Evolutionary conservation across 1,140 invertebrate genomes (phyloP), one percentile per base, ranked within the genome.

Genomic region (Oscheius sp.): DNA sequence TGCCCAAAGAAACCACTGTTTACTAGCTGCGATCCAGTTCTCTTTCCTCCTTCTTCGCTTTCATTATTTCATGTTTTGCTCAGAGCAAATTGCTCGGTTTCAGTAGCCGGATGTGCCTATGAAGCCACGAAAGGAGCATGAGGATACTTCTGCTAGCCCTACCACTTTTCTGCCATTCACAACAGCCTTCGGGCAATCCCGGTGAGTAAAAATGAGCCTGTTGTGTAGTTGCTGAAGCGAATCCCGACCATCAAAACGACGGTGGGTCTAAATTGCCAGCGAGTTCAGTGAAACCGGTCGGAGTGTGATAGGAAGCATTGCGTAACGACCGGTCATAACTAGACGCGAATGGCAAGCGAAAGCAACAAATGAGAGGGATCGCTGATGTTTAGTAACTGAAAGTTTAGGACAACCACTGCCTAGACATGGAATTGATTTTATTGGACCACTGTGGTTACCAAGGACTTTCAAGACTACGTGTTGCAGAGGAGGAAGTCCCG

Each of bases 381-480:
- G 38, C 38, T 42, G n/a, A 42, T 42, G 38, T n/a, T n/a, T n/a
- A 42, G 10, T 10, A 55, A 55, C 28, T 23, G 49, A 55, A 7
- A 55, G 23, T 7, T 55, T 55, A 55, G 49, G 23, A 38, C 67
- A 49, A 3, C 26, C 52, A 18, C 35, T 58, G 42, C 67, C 67
- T 2, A 49, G 55, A 34, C 67, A 68, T 61, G 67, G 67, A 38
- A 31, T 68, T 0, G 67, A 68, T n/a, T 68, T 68, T 28, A 29
- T 68, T 7, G 68, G 70, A 36, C 70, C 70, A 32, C 46, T 73
- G 32, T 73, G 70, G 70, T 38, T 73, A 23, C 62, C 70, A 13
- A 38, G 70, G 38, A 36, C 52, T 35, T 73, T 64, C 38, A 73
- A 73, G 35, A 73, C 66, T 31, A 73, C 70, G 32, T 73, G 70